These are phyloP conservation scores for Poeciliopsis prolifica DNA, from an alignment of 2,113 vertebrate species.

Conservation along the genomic window DNA sequence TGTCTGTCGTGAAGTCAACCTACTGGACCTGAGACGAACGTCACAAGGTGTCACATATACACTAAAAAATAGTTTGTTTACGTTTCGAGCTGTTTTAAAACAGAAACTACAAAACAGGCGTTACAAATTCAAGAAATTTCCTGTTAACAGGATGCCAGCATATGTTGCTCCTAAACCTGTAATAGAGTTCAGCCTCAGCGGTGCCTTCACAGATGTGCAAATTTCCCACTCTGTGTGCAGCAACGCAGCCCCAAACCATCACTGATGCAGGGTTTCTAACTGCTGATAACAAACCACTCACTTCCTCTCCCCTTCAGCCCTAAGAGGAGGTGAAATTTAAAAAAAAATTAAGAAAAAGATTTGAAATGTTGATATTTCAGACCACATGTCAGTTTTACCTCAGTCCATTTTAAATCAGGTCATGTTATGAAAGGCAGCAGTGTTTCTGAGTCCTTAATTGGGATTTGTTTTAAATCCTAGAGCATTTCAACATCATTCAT, in stretches of 20 bases:
- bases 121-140: neutral
- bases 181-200: neutral
- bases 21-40: no score
- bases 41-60: no score
- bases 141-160: neutral
- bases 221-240: neutral
- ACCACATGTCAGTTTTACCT: neutral
- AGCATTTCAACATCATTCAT: neutral
- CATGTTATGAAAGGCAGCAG: neutral
- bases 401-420: neutral
- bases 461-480: neutral
- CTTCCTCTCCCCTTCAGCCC: neutral
- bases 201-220: slow-evolving; percentile 1
- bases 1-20: no score
- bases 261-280: neutral
- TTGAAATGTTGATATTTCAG: neutral
- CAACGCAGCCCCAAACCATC: neutral
- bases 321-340: neutral
- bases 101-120: neutral
- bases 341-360: neutral
- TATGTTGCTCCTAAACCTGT: neutral
- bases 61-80: neutral
- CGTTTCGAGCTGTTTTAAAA: neutral
- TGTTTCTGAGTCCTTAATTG: neutral
- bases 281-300: neutral